phyloP scores from a whole-genome alignment of 2,888 invertebrate genomes.

The Mesorhabditis sp. region DNA sequence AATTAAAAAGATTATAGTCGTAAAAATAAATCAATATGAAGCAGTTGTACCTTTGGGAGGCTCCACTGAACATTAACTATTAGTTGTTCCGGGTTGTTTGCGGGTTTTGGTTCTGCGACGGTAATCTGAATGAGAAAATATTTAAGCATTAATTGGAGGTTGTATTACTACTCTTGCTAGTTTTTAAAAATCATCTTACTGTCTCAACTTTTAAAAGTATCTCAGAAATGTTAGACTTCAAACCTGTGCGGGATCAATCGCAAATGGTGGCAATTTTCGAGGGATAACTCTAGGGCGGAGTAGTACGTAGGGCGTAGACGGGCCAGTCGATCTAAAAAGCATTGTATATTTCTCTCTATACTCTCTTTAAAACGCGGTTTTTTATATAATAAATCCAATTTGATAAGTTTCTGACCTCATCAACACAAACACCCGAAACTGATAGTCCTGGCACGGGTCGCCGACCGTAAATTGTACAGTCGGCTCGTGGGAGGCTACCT shows the following conservation, averaged over 20 bases:
- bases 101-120: neutral
- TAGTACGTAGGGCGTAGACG: slow-evolving; percentile 32
- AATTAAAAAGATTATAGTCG: no score
- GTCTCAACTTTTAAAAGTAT: slow-evolving; percentile 15
- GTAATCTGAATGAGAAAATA: neutral
- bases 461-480: slow-evolving; percentile 46
- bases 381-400: neutral
- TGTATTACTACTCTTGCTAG: no score
- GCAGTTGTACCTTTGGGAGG: no score
- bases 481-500: slow-evolving; percentile 48
- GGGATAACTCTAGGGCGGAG: slow-evolving; percentile 45
- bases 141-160: neutral
- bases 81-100: neutral
- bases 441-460: slow-evolving; percentile 54
- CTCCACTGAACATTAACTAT: neutral
- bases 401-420: neutral
- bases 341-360: neutral
- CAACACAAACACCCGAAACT: slow-evolving; percentile 32
- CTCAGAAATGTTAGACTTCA: neutral
- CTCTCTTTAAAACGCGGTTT: neutral
- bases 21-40: no score
- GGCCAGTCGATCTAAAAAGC: slow-evolving; percentile 33
- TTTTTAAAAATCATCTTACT: no score
- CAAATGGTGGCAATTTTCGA: slow-evolving; percentile 42
- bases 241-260: slow-evolving; percentile 37